A percentile compares a stretch with the other conserved stretches of the same genome.
Conservation (phyloP, 2,797 vertebrate genomes). For the Mareca strepera region DNA sequence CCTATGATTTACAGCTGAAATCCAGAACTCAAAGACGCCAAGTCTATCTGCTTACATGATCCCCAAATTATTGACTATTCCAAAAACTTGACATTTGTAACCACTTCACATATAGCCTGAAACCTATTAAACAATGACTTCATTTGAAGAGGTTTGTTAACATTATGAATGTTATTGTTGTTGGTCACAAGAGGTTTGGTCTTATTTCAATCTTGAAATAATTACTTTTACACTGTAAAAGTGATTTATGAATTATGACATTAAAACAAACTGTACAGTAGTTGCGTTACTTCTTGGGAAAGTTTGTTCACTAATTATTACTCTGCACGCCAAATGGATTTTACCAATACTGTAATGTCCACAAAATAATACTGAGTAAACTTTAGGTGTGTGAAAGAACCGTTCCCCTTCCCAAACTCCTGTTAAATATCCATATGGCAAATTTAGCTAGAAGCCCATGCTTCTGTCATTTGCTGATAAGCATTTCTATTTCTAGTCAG, state of each 20-base stretch:
- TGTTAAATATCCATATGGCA: slow-evolving; percentile 11
- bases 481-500: neutral
- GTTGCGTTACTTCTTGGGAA: slow-evolving; percentile 31
- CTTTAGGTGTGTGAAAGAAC: neutral
- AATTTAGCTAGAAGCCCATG: slow-evolving; percentile 10
- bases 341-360: neutral
- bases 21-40: neutral
- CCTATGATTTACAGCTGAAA: slow-evolving; percentile 14
- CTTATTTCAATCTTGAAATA: slow-evolving; percentile 36
- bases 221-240: slow-evolving; percentile 43
- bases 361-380: neutral
- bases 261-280: slow-evolving; percentile 38
- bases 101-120: slow-evolving; percentile 1
- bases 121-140: slow-evolving; percentile 53
- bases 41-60: neutral
- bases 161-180: slow-evolving; percentile 39
- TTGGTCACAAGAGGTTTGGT: slow-evolving; percentile 51
- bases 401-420: neutral
- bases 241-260: slow-evolving; percentile 13
- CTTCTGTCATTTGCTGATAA: neutral
- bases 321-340: neutral
- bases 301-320: slow-evolving; percentile 12
- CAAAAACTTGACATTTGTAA: slow-evolving; percentile 21
- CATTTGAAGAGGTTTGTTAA: slow-evolving; percentile 57
- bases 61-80: slow-evolving; percentile 5